phyloP scores from a whole-genome alignment of 2,113 vertebrate species.

The Ammodytes marinus region DNA sequence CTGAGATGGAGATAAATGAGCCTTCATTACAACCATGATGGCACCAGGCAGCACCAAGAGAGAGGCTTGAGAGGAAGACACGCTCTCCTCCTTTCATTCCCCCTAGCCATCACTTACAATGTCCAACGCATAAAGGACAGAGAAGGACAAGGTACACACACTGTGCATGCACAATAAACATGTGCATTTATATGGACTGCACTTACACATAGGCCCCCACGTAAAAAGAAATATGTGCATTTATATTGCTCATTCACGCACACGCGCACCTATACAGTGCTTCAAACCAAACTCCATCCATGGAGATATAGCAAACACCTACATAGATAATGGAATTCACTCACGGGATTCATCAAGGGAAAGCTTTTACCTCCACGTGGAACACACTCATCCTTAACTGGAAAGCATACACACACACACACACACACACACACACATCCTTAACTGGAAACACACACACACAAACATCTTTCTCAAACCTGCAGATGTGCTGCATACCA shows the following conservation, averaged over 20 bases:
- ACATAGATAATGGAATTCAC: conserved; percentile 71
- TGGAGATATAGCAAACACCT: conserved; percentile 49
- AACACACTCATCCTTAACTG: conserved; percentile 46
- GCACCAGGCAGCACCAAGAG: conserved; percentile 52
- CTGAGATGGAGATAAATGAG: conserved; percentile 82
- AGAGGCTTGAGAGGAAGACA: conserved; percentile 50
- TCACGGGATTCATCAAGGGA: conserved; percentile 71
- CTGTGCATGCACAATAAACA: conserved; percentile 52
- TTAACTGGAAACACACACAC: conserved; percentile 18
- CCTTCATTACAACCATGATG: conserved; percentile 80
- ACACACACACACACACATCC: conserved; percentile 21
- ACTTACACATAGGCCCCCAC: conserved; percentile 25
- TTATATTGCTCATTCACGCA: conserved; percentile 72
- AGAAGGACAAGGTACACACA: conserved; percentile 44
- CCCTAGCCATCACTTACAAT: conserved; percentile 49
- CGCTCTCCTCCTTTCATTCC: conserved; percentile 35
- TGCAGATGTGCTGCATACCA: conserved; percentile 34
- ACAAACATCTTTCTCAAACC: conserved; percentile 13
- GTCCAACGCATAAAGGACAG: conserved; percentile 61
- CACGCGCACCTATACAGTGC: conserved; percentile 41
- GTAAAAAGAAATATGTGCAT: conserved; percentile 71
- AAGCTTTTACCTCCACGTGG: conserved; percentile 62
- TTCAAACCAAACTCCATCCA: conserved; percentile 62
- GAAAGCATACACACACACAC: conserved; percentile 34
- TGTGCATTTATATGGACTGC: conserved; percentile 67